Evolutionary conservation across 2,888 invertebrate species (phyloP).

Genomic region (Clusia tigrina): DNA sequence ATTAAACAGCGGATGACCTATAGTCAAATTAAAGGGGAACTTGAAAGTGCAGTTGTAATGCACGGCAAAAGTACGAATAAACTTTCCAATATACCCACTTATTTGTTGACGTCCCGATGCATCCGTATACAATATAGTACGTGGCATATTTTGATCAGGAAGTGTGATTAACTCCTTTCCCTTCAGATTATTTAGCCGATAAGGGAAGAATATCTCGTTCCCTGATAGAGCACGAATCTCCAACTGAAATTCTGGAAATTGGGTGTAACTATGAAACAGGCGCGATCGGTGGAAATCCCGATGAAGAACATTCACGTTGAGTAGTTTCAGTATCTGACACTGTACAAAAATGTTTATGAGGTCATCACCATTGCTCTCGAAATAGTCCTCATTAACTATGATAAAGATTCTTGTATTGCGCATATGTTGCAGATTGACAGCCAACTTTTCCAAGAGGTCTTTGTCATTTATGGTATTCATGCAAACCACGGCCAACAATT

Average conservation of each 20-base stretch:
- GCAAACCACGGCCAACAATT: too few relatives aligned
- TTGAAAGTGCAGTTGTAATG: slow-evolving; percentile 42
- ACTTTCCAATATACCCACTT: slow-evolving; percentile 39
- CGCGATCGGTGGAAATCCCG: slow-evolving; percentile 12
- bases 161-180: slow-evolving; percentile 35
- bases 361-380: too few relatives aligned
- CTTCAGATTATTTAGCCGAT: slow-evolving; percentile 36
- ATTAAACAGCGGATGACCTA: neutral
- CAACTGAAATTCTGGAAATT: slow-evolving; percentile 39
- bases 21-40: slow-evolving; percentile 31
- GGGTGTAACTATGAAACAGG: slow-evolving; percentile 37
- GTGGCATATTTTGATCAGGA: slow-evolving; percentile 45
- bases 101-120: slow-evolving; percentile 26
- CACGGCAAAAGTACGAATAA: slow-evolving; percentile 40
- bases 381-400: too few relatives aligned
- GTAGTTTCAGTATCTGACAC: slow-evolving; percentile 32
- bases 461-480: too few relatives aligned
- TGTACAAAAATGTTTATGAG: slow-evolving; percentile 34
- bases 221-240: neutral
- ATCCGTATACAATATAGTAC: slow-evolving; percentile 38
- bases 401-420: too few relatives aligned
- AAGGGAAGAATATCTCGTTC: slow-evolving; percentile 28
- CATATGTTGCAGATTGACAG: too few relatives aligned
- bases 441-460: too few relatives aligned
- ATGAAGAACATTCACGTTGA: slow-evolving; percentile 38